phyloP scores from a whole-genome alignment of 1,140 invertebrate species.

The Drosophila setifemur region DNA sequence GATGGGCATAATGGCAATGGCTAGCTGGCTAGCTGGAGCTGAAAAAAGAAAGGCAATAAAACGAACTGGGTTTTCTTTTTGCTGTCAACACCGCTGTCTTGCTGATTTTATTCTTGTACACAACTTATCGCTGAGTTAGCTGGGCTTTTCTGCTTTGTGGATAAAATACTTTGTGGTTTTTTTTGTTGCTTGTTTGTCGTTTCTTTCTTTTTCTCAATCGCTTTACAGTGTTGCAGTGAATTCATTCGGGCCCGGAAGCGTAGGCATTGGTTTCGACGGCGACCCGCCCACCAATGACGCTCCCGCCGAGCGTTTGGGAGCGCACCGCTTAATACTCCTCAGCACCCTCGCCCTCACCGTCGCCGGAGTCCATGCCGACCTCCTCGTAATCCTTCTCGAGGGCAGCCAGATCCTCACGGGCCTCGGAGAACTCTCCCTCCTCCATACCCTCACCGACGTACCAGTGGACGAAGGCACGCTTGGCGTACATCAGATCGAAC shows the following conservation, averaged over 20 bases:
- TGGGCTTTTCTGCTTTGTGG: slow-evolving; percentile 24
- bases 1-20: background rate
- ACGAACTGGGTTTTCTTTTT: slow-evolving; percentile 29
- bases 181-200: too few species aligned
- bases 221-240: background rate
- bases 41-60: slow-evolving; percentile 7
- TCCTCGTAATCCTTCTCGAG: slow-evolving; percentile 94
- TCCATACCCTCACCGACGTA: slow-evolving; percentile 94
- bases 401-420: slow-evolving; percentile 92
- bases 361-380: slow-evolving; percentile 89
- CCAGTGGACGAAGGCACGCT: slow-evolving; percentile 93
- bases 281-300: slow-evolving; percentile 54
- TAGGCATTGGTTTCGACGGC: slow-evolving; percentile 61
- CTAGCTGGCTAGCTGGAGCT: background rate
- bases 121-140: slow-evolving; percentile 38
- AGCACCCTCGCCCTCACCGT: slow-evolving; percentile 88
- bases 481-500: slow-evolving; percentile 92
- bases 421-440: slow-evolving; percentile 93
- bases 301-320: slow-evolving; percentile 2
- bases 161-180: slow-evolving; percentile 60
- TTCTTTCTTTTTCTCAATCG: background rate
- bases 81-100: slow-evolving; percentile 51
- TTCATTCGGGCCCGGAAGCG: slow-evolving; percentile 39
- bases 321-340: slow-evolving; percentile 86
- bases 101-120: slow-evolving; percentile 64